These are phyloP conservation scores for Papilio protenor DNA, from an alignment of 2,888 invertebrate species.

Conservation along the genomic window DNA sequence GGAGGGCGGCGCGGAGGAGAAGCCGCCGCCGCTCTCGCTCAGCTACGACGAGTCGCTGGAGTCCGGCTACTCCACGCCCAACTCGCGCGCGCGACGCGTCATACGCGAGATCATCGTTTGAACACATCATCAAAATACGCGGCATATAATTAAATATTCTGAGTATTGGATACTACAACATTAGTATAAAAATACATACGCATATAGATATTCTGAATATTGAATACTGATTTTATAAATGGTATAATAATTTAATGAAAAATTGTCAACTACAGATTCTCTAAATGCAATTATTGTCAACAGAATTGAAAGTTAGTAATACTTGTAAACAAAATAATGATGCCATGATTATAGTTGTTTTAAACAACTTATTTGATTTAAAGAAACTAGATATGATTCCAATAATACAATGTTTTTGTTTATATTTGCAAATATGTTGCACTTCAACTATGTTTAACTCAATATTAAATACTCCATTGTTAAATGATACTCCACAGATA, in stretches of 20 bases:
- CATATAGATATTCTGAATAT: no score
- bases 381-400: no score
- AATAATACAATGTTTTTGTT: background rate
- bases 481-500: no score
- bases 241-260: no score
- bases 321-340: no score
- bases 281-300: no score
- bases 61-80: constrained; percentile 97
- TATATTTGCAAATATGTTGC: background rate
- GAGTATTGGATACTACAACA: no score
- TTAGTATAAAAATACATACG: no score
- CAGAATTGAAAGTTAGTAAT: no score
- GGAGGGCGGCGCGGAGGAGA: constrained; percentile 91
- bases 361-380: background rate
- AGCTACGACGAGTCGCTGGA: constrained; percentile 97
- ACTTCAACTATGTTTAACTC: background rate
- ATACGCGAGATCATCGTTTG: constrained; percentile 97
- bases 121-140: constrained; percentile 51
- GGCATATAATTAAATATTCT: background rate
- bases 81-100: constrained; percentile 95
- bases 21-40: constrained; percentile 94
- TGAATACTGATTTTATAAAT: no score
- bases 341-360: background rate
- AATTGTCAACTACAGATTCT: no score
- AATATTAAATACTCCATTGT: constrained; percentile 2